phyloP scores from a whole-genome alignment of 2,888 invertebrate species.

The Odontocerum albicorne region DNA sequence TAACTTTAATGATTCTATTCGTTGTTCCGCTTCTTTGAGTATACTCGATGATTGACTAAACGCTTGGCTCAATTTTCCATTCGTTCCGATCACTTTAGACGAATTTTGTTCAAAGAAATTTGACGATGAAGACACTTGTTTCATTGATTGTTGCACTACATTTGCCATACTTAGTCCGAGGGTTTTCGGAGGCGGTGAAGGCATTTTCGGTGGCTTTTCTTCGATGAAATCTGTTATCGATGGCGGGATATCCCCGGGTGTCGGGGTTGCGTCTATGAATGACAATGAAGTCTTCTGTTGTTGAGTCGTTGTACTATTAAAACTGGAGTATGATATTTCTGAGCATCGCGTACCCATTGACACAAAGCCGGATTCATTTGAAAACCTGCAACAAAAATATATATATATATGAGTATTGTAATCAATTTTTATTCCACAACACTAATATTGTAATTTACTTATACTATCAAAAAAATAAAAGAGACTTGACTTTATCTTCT shows the following conservation, averaged over 20 bases:
- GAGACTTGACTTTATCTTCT: too few relatives aligned
- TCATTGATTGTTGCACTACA: slow-evolving; percentile 33
- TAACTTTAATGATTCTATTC: slow-evolving; percentile 24
- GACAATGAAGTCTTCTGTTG: slow-evolving; percentile 30
- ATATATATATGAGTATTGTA: too few relatives aligned
- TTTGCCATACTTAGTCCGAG: slow-evolving; percentile 24
- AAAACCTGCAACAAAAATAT: slow-evolving; percentile 48
- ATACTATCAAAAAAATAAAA: too few relatives aligned
- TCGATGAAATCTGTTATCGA: slow-evolving; percentile 23
- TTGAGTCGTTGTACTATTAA: slow-evolving; percentile 27
- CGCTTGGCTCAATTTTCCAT: slow-evolving; percentile 19
- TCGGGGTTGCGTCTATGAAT: slow-evolving; percentile 33
- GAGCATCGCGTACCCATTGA: slow-evolving; percentile 52
- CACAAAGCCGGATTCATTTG: slow-evolving; percentile 58
- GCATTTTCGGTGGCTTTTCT: slow-evolving; percentile 14
- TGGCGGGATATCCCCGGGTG: slow-evolving; percentile 27
- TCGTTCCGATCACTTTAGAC: slow-evolving; percentile 15
- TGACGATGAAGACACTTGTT: slow-evolving; percentile 28
- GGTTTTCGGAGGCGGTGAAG: slow-evolving; percentile 15
- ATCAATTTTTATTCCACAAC: too few relatives aligned
- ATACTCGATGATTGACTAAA: slow-evolving; percentile 27
- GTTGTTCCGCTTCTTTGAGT: slow-evolving; percentile 22
- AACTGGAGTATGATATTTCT: slow-evolving; percentile 43
- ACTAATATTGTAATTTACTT: too few relatives aligned
- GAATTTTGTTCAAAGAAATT: slow-evolving; percentile 27